Conservation (phyloP, 2,797 vertebrate genomes). For the Mormyrops attenuatus region DNA sequence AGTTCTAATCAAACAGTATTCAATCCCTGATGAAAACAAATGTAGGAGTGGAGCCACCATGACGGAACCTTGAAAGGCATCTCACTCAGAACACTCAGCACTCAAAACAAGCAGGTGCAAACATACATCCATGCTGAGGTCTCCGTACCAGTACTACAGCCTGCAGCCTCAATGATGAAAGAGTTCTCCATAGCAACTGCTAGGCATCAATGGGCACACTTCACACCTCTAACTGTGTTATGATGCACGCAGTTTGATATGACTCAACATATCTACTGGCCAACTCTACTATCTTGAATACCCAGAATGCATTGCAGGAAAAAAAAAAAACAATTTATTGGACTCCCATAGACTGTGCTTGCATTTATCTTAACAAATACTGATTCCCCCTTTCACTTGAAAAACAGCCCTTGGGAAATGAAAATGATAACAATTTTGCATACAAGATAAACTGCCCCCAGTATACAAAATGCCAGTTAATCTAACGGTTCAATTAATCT, state of each 20-base stretch:
- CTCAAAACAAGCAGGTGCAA: not conserved
- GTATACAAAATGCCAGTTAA: not conserved
- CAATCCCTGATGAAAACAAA: not conserved
- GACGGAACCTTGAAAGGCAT: not conserved
- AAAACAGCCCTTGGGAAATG: slow-evolving; percentile 12
- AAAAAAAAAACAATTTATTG: not conserved
- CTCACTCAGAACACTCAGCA: not conserved
- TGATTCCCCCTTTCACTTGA: slow-evolving; percentile 6
- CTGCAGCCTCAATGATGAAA: not conserved
- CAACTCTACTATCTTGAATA: not conserved
- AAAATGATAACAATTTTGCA: not conserved
- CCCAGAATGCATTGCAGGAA: not conserved
- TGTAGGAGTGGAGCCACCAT: not conserved
- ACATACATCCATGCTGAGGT: not conserved
- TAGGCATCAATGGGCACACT: not conserved
- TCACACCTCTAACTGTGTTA: slow-evolving; percentile 14
- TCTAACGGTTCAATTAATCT: not conserved
- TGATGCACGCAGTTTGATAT: slow-evolving; percentile 2
- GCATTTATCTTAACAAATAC: not conserved
- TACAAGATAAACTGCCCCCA: not conserved
- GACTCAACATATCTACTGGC: slow-evolving; percentile 2
- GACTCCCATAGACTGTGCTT: not conserved
- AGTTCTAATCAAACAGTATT: not conserved
- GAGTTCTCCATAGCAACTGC: slow-evolving; percentile 6
- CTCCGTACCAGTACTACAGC: not conserved